Evolutionary conservation across 2,797 vertebrate genomes (phyloP).

Genomic region (Chrosomus eos): DNA sequence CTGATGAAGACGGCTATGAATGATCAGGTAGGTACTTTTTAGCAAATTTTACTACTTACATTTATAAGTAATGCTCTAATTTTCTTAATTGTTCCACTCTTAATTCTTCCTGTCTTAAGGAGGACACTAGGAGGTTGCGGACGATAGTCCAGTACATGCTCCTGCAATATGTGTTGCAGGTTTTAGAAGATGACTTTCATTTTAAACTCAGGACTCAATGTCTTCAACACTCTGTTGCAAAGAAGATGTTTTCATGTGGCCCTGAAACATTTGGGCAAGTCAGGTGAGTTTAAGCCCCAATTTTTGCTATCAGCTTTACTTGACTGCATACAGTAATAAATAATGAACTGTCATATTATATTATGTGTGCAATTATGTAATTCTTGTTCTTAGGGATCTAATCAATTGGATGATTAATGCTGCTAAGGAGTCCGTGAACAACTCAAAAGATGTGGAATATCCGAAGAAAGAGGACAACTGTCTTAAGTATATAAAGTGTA

Average conservation of each 20-base stretch:
- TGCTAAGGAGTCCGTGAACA: conserved; percentile 63
- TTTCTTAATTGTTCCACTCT: not conserved
- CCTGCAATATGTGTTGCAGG: conserved; percentile 89
- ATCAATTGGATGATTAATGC: conserved; percentile 86
- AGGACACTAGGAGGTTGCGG: conserved; percentile 49
- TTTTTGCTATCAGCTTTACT: not conserved
- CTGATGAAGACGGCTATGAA: conserved; percentile 83
- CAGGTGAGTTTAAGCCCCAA: conserved; percentile 74
- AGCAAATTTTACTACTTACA: not conserved
- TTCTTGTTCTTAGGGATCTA: conserved; percentile 80
- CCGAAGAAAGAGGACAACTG: conserved; percentile 67
- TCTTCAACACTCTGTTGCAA: conserved; percentile 83
- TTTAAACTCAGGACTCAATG: conserved; percentile 69
- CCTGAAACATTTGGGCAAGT: conserved; percentile 76
- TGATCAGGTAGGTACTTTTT: conserved; percentile 81
- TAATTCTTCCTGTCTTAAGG: conserved; percentile 62
- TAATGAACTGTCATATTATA: not conserved
- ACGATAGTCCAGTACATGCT: conserved; percentile 79
- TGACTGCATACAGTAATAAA: not conserved
- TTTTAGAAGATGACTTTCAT: conserved; percentile 91
- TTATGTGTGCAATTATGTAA: not conserved
- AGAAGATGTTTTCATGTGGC: conserved; percentile 85
- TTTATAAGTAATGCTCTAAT: not conserved
- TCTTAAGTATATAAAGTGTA: conserved; percentile 68
- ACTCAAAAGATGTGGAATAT: conserved; percentile 44